Evolutionary conservation across 1,140 invertebrate species (phyloP), one percentile per base, ranked within the genome.

Genomic region (Macrobrachium rosenbergii): DNA sequence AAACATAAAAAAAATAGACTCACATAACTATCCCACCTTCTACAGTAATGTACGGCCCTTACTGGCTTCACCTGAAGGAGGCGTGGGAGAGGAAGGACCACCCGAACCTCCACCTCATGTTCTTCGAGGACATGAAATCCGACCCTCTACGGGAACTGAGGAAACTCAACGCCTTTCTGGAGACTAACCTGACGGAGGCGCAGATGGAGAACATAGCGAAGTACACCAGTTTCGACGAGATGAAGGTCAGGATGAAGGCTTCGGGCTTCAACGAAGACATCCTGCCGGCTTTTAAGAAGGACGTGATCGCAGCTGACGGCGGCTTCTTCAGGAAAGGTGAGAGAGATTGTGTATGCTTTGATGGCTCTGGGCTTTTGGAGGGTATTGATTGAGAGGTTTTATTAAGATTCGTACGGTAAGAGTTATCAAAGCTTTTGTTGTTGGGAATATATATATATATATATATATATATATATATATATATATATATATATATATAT

Each of bases 121-220:
- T 90, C 76, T 90, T 90, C 89, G 89, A 90, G 76, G 89, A 90
- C 69, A 85, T 90, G 78, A 88, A 90, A 52, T 45, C 82, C 90
- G 94, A 97, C 92, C 92, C 95, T 81, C 92, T 93, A 2, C 92
- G 91, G 2, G 94, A 93, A 0, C 94, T 97, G 2, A 92, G 93
- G n/a, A 94, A 94, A 90, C 95, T 96, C 16, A 95, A 96, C 0
- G 91, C 93, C 28, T 98, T 97, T 91, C 91, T 98, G 14, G 93
- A 93, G 0, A 95, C 95, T 91, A 91, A 91, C 0, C 88, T 97
- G 8, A 94, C 92, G 0, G 94, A 95, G 0, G 92, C 94, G 17
- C 93, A 96, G 82, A 92, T 96, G 2, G 91, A 93, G 0, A 93
- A 92, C 19, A 92, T 98, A 0, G 37, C 28, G n/a, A 5, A 28